phyloP scores from a whole-genome alignment of 1,140 invertebrate genomes.

The Trypoxylus dichotomus region DNA sequence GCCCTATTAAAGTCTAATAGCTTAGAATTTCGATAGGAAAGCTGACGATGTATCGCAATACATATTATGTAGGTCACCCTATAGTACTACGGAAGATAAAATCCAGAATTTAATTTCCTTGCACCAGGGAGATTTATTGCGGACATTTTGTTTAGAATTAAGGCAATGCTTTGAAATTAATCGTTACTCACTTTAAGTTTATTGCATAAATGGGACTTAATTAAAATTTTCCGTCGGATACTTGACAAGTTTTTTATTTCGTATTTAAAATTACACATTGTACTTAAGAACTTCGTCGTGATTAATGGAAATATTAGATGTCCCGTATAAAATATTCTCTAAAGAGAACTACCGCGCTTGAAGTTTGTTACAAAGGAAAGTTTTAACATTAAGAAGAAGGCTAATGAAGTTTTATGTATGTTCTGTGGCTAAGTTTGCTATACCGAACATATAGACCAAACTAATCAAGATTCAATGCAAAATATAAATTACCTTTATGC shows the following conservation, averaged over 20 bases:
- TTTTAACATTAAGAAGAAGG: not conserved
- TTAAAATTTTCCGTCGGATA: not conserved
- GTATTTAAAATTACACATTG: not conserved
- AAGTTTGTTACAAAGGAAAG: not conserved
- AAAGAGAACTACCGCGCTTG: not conserved
- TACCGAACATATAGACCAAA: not conserved
- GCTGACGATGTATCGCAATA: not conserved
- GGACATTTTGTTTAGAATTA: slow-evolving; percentile 4
- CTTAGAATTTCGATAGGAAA: not conserved
- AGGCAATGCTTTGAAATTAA: not conserved
- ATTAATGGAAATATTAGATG: not conserved
- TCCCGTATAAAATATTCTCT: not conserved
- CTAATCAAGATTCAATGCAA: not conserved
- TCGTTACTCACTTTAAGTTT: not conserved
- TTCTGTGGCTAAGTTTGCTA: not conserved
- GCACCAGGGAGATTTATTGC: not conserved
- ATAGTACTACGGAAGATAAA: not conserved
- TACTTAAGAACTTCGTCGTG: not conserved
- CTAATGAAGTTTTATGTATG: not conserved
- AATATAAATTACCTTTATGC: too few species aligned
- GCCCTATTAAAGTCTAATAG: not conserved
- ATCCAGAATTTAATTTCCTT: not conserved
- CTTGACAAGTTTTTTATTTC: not conserved
- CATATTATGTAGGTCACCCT: not conserved
- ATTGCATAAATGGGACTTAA: not conserved